phyloP scores from a whole-genome alignment of 2,888 invertebrate genomes.

The Agrenia bidenticulata region DNA sequence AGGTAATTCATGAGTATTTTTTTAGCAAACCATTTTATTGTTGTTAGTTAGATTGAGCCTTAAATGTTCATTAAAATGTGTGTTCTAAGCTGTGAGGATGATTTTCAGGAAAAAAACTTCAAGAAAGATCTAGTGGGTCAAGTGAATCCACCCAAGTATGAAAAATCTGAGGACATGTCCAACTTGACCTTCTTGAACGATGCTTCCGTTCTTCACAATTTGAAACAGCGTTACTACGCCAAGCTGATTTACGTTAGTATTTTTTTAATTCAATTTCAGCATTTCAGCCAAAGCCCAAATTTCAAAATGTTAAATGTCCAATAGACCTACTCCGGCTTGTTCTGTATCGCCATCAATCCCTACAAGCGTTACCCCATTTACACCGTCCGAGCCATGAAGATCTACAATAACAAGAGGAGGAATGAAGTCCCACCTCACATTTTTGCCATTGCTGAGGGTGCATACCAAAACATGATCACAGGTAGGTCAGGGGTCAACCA shows the following conservation, averaged over 20 bases:
- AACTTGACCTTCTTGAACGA: slow-evolving; percentile 99
- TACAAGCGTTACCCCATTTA: slow-evolving; percentile 99
- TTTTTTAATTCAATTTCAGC: slow-evolving; percentile 6
- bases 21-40: too few relatives aligned
- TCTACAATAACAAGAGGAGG: slow-evolving; percentile 99
- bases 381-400: slow-evolving; percentile 90
- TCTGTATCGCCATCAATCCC: slow-evolving; percentile 99
- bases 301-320: background rate
- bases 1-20: too few relatives aligned
- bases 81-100: too few relatives aligned
- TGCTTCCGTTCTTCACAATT: slow-evolving; percentile 96
- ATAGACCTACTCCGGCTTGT: slow-evolving; percentile 99
- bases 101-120: slow-evolving; percentile 81
- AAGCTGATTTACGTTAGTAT: slow-evolving; percentile 96
- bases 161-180: slow-evolving; percentile 97
- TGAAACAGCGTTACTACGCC: slow-evolving; percentile 94
- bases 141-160: slow-evolving; percentile 98
- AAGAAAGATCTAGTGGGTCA: slow-evolving; percentile 93
- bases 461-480: slow-evolving; percentile 93
- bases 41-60: too few relatives aligned
- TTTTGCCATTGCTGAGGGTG: slow-evolving; percentile 99
- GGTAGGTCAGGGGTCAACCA: slow-evolving; percentile 25
- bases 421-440: slow-evolving; percentile 99
- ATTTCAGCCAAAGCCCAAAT: too few relatives aligned
- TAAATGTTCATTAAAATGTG: too few relatives aligned